Evolutionary conservation across 2,888 invertebrate species (phyloP).

Genomic region (Lycia hirtaria): DNA sequence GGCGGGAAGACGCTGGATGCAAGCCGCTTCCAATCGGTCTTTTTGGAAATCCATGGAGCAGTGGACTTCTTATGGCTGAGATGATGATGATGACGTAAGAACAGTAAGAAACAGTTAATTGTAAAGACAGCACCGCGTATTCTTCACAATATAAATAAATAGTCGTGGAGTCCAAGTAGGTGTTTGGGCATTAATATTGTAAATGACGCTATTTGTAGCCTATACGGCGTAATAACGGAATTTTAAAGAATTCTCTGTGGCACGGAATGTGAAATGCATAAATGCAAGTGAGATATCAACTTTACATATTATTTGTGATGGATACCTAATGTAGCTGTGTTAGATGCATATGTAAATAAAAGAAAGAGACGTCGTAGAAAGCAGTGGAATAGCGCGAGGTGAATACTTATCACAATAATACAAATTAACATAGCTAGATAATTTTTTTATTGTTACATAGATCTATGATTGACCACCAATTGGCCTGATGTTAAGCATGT

Average conservation of each 20-base stretch:
- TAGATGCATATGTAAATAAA: not conserved
- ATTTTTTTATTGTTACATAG: no score
- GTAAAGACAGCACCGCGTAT: conserved; percentile 10
- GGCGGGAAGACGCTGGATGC: no score
- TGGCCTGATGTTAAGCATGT: no score
- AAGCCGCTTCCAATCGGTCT: no score
- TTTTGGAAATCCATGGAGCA: no score
- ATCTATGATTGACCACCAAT: no score
- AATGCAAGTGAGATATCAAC: conserved; percentile 14
- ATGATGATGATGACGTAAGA: no score
- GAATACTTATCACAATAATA: no score
- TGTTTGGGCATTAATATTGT: conserved; percentile 33
- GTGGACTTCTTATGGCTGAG: no score
- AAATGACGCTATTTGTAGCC: conserved; percentile 38
- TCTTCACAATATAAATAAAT: conserved; percentile 19
- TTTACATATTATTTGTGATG: conserved; percentile 17
- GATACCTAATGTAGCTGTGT: not conserved
- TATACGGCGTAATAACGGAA: conserved; percentile 34
- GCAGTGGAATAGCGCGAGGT: no score
- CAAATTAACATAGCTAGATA: no score
- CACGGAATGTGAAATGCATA: conserved; percentile 20
- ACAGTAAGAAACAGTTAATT: conserved; percentile 14
- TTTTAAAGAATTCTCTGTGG: conserved; percentile 24
- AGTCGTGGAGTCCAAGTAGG: conserved; percentile 19
- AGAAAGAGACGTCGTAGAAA: not conserved